Conservation (phyloP, 2,888 invertebrate genomes). For the Apotomis capreana region DNA sequence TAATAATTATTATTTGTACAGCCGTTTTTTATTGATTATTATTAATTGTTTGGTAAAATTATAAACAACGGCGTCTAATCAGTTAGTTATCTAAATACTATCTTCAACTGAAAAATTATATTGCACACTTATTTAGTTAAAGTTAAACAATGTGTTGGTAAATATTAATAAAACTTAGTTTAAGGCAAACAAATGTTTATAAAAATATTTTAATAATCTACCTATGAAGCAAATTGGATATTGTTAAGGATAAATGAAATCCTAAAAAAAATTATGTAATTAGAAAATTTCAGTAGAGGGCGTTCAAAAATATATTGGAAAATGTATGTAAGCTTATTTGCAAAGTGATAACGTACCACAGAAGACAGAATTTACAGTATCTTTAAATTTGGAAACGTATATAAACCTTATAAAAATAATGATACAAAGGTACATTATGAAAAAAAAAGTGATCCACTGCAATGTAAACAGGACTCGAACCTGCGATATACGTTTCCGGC, state of each 20-base stretch:
- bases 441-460: too few relatives aligned
- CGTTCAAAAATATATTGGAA: background rate
- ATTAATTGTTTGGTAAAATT: background rate
- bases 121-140: slow-evolving; percentile 8
- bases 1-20: background rate
- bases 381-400: too few relatives aligned
- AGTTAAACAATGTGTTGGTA: background rate
- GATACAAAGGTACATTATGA: too few relatives aligned
- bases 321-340: background rate
- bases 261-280: background rate
- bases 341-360: too few relatives aligned
- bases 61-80: background rate
- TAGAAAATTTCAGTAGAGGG: background rate
- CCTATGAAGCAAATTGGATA: background rate
- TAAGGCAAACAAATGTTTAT: slow-evolving; percentile 14
- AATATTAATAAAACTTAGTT: background rate
- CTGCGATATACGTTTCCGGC: too few relatives aligned
- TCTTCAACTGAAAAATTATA: background rate
- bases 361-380: too few relatives aligned
- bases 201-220: slow-evolving; percentile 14
- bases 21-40: background rate
- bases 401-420: too few relatives aligned
- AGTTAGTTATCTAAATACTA: background rate
- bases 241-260: background rate
- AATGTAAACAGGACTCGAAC: too few relatives aligned